Base-by-base conservation (phyloP, 2,888 invertebrate species). In the Pyralis farinalis region DNA sequence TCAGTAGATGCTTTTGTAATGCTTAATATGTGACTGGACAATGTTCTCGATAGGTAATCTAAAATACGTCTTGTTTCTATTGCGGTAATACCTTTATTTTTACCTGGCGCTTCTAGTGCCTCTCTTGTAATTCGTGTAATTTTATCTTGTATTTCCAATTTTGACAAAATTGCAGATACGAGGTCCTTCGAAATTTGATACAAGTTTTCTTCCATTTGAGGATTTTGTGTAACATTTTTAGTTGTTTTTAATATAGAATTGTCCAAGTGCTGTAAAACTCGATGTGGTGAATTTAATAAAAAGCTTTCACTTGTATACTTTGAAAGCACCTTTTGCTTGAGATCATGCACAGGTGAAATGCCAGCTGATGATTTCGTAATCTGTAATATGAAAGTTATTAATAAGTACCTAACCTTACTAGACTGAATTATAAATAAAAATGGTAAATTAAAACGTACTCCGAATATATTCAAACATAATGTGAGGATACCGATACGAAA, bases 71-170 rank as follows among this genome's bases (percentile, higher is more conserved):
- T 63, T 0, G 87, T 87, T 53, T 88, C 88, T 47, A 88, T 88
- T 7, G 88, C 88, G 12, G 84, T 84, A 34, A 86, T 79, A 1
- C 87, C 87, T 62, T 82, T 86, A 50, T 71, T 79, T 60, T 78
- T 83, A 0, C 86, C 86, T 2, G 86, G 78, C 1, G 86, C 85
- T 53, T 86, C 84, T 3, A 87, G 62, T 7, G 88, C 88, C 51
- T 87, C 85, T 51, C 69, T 74, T 1, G 87, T 86, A 11, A 88
- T 79, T 61, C 83, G 74, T 1, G 88, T 88, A 27, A 88, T 84
- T 71, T 86, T 88, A 46, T 88, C 87, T 62, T 88, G 88, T 32
- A 81, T 75, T 60, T 88, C 86, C 42, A 88, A 58, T 47, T 87
- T 87, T 0, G 79, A 68, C 44, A 88, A 60, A 42, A 88, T 85